A percentile compares a stretch with the other conserved stretches of the same genome.
These are phyloP conservation scores for Catharus bicknelli DNA, from an alignment of 2,113 vertebrate genomes.

Conservation along the genomic window DNA sequence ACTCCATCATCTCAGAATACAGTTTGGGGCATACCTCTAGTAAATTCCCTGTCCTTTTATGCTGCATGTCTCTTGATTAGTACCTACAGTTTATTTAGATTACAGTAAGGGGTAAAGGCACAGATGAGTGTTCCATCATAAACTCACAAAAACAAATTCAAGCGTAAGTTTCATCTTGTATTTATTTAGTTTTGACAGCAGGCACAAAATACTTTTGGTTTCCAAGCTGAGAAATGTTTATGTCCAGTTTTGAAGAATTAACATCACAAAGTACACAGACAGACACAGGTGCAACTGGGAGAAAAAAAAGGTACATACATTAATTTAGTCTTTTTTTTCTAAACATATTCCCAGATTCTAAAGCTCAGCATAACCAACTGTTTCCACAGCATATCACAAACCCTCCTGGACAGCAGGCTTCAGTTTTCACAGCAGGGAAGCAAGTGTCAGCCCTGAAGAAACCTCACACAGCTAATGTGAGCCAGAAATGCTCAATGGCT, in stretches of 20 bases:
- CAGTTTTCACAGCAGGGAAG: background rate
- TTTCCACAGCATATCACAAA: background rate
- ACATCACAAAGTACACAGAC: background rate
- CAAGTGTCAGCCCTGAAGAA: background rate
- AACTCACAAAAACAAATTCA: background rate
- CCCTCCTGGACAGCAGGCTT: background rate
- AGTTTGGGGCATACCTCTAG: background rate
- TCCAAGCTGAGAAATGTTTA: background rate
- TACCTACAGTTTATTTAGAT: background rate
- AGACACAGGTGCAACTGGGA: background rate
- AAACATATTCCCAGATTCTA: background rate
- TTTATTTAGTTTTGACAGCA: slow-evolving; percentile 36
- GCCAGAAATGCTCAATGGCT: background rate
- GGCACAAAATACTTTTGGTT: background rate
- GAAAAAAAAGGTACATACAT: background rate
- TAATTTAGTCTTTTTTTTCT: background rate
- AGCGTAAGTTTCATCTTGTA: background rate
- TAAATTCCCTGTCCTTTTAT: background rate
- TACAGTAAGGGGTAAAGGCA: background rate
- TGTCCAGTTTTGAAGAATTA: background rate
- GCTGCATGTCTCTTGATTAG: background rate
- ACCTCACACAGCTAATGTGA: background rate
- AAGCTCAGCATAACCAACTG: background rate
- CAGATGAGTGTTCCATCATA: background rate
- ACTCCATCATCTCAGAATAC: background rate